phyloP scores from a whole-genome alignment of 2,888 invertebrate genomes.

The Sericinus montela region DNA sequence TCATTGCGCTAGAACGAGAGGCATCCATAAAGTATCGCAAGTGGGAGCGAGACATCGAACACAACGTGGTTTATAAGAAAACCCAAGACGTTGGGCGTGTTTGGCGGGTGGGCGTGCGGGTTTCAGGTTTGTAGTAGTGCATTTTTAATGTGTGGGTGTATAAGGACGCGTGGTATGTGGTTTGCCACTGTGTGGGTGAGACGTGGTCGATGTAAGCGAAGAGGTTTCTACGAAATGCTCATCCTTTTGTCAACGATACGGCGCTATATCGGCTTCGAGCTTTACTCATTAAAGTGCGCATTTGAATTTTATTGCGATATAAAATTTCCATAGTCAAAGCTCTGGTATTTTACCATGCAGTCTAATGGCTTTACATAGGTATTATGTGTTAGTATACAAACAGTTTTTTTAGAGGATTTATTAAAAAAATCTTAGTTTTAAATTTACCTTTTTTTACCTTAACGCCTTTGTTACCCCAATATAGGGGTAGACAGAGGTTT shows the following conservation, averaged over 20 bases:
- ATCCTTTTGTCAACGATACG: constrained; percentile 77
- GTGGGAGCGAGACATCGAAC: constrained; percentile 62
- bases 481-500: too few species aligned
- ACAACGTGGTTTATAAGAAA: constrained; percentile 79
- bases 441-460: too few species aligned
- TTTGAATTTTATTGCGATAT: constrained; percentile 68
- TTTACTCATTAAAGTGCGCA: constrained; percentile 74
- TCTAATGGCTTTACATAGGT: not conserved
- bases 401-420: too few species aligned
- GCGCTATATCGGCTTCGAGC: constrained; percentile 64
- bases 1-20: constrained; percentile 70
- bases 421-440: too few species aligned
- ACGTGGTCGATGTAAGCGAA: constrained; percentile 43
- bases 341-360: constrained; percentile 27
- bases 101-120: constrained; percentile 78
- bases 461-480: too few species aligned
- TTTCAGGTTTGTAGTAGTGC: constrained; percentile 58
- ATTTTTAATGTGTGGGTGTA: constrained; percentile 40
- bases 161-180: constrained; percentile 49
- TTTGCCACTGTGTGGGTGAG: constrained; percentile 52
- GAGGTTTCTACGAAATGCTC: constrained; percentile 47
- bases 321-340: constrained; percentile 62
- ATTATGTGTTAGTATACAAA: too few species aligned
- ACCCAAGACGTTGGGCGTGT: constrained; percentile 80
- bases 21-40: constrained; percentile 26